Conservation (phyloP, 92 coral and sea anemone genomes). For the Phenganax marumi region DNA sequence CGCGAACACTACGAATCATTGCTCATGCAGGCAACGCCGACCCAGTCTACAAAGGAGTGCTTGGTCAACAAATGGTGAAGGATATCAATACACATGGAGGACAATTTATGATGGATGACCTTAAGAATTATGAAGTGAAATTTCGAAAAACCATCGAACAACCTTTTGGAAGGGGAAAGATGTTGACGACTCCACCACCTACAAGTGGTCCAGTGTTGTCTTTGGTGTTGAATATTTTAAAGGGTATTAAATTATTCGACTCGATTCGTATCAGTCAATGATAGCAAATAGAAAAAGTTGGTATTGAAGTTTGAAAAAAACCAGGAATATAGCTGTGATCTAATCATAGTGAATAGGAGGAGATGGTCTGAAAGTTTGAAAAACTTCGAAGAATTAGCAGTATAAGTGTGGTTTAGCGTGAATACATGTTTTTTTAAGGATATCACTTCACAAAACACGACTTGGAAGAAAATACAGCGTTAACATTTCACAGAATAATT, state of each 20-base stretch:
- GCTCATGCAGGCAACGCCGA: constrained; percentile 80
- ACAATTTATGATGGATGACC: constrained; percentile 69
- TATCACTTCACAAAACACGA: constrained; percentile 73
- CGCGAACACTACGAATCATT: constrained; percentile 70
- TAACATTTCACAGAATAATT: constrained; percentile 91
- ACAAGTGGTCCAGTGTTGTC: constrained; percentile 96
- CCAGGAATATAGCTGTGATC: no score
- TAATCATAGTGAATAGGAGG: no score
- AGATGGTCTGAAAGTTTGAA: no score
- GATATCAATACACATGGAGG: constrained; percentile 88
- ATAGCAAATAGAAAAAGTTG: no score
- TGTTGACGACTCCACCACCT: constrained; percentile 86
- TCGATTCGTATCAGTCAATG: no score
- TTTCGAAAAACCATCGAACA: constrained; percentile 70
- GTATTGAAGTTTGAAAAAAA: no score
- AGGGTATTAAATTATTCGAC: constrained; percentile 52
- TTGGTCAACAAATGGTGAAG: constrained; percentile 67
- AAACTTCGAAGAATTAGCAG: no score
- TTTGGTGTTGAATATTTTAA: constrained; percentile 72
- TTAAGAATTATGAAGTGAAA: constrained; percentile 74
- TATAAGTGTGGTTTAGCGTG: no score
- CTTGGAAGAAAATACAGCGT: constrained; percentile 73
- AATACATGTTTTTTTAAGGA: constrained; percentile 46
- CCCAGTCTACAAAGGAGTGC: constrained; percentile 76
- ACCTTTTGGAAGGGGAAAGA: constrained; percentile 63